Evolutionary conservation across 2,888 invertebrate species (phyloP).

Genomic region (Campaea margaritaria): DNA sequence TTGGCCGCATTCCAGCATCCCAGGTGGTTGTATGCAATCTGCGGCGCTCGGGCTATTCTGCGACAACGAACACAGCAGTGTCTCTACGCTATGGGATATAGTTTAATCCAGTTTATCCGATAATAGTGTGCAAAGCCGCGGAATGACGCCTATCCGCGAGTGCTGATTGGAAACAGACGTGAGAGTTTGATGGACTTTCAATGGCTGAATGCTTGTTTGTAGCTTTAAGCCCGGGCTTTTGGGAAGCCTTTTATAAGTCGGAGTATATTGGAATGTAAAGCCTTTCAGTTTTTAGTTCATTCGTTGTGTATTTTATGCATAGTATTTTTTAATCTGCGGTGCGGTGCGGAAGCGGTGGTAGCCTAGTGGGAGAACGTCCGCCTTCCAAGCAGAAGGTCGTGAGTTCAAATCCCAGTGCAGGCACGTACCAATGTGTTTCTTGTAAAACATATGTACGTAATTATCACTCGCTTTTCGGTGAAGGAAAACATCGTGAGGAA

Average conservation of each 20-base stretch:
- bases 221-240: background rate
- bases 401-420: no score
- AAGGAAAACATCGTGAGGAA: no score
- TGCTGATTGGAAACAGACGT: conserved; percentile 5
- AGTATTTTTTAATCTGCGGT: no score
- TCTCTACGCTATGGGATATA: background rate
- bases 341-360: no score
- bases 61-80: conserved; percentile 2
- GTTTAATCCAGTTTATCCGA: background rate
- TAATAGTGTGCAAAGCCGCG: conserved; percentile 7
- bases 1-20: conserved; percentile 36
- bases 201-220: background rate
- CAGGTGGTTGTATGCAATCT: conserved; percentile 38
- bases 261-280: background rate
- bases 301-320: no score
- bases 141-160: conserved; percentile 1
- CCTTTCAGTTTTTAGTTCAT: no score
- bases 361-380: no score
- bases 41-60: conserved; percentile 20
- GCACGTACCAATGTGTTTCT: no score
- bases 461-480: no score
- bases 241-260: no score
- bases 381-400: no score
- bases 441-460: no score
- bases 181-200: background rate